Conservation (phyloP, 2,113 vertebrate genomes). For the Oryctolagus cuniculus region DNA sequence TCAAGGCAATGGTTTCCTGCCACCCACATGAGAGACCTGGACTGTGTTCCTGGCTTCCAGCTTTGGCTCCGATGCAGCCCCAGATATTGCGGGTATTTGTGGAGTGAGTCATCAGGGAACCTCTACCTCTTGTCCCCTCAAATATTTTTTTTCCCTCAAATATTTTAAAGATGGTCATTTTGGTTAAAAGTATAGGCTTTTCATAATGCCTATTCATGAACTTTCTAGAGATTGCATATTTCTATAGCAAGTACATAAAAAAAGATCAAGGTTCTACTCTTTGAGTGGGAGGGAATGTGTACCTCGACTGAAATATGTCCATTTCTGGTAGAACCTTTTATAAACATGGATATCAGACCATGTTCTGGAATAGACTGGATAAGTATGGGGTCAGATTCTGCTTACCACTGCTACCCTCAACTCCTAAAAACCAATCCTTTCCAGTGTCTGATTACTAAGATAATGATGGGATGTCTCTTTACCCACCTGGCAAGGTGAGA, state of each 20-base stretch:
- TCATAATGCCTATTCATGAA: too few relatives aligned
- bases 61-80: too few relatives aligned
- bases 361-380: neutral
- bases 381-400: neutral
- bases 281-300: neutral
- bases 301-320: neutral
- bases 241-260: neutral
- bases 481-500: constrained; percentile 88
- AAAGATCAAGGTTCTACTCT: neutral
- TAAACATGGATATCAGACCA: neutral
- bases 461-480: fast-evolving
- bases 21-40: too few relatives aligned
- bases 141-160: too few relatives aligned
- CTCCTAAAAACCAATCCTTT: neutral
- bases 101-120: too few relatives aligned
- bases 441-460: neutral
- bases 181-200: too few relatives aligned
- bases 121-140: too few relatives aligned
- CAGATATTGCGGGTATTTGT: too few relatives aligned
- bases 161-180: too few relatives aligned
- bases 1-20: too few relatives aligned
- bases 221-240: neutral
- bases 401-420: neutral
- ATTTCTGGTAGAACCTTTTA: neutral
- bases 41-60: too few relatives aligned